Base-by-base conservation (phyloP, 1,140 invertebrate genomes). In the Arion vulgaris region DNA sequence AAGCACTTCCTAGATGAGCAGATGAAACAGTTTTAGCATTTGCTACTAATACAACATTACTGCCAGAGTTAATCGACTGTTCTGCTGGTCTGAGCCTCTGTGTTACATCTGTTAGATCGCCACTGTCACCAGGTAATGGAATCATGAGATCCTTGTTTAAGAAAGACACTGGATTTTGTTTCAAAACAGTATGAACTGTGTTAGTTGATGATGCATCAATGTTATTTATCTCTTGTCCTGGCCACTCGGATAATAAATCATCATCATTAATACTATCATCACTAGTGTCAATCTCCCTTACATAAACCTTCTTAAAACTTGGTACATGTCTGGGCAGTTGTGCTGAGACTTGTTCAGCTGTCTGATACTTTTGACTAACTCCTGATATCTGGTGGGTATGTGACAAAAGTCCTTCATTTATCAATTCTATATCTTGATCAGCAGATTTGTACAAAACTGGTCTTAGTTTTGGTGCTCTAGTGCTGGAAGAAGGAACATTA, bases 221-320 rank as follows among this genome's bases (percentile, higher is more conserved):
- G n/a, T 28, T 72, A 9, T 15, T 41, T 53, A 57, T 69, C 72
- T 13, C 53, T 38, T 78, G 76, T 4, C 0, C 77, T 71, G 57
- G 66, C 1, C 39, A 57, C 2, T 84, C 76, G 72, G 83, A 88
- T 85, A 90, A 88, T 68, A 90, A 77, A 32, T 86, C 66, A 45
- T 90, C 89, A 81, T 90, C 89, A 75, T 89, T 87, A 83, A 90
- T 82, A 83, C 87, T 90, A 39, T 88, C 88, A 19, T 88, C 81
- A 84, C 83, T 84, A n/a, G 77, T 84, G 4, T 68, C 23, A 17
- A 71, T n/a, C 53, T 83, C 75, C 45, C 68, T 32, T 28, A 53
- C 4, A 7, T 23, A 68, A 34, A 36, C 49, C 69, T 53, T 74
- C 51, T 81, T 51, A 36, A 68, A 62, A 79, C 34, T 68, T 34